A percentile compares a stretch with the other conserved stretches of the same genome.
phyloP scores from a whole-genome alignment of 2,113 vertebrate genomes.

The Orientallactaga bullata region DNA sequence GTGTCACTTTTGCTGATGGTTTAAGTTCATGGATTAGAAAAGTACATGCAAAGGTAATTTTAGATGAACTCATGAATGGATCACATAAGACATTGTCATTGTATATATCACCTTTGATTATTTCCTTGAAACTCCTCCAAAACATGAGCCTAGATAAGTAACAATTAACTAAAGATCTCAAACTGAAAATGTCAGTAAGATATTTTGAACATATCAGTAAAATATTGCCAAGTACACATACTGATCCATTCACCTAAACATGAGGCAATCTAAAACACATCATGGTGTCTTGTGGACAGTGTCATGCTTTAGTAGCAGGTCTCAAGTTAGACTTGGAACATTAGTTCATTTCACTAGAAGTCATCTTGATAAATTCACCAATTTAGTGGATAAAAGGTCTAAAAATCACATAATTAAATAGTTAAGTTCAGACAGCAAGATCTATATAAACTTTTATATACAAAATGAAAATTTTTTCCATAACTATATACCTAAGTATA shows the following conservation, averaged over 20 bases:
- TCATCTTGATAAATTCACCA: neutral
- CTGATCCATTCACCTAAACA: neutral
- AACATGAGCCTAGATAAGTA: neutral
- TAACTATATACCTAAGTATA: neutral
- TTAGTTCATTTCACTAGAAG: neutral
- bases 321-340: neutral
- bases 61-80: neutral
- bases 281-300: neutral
- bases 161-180: neutral
- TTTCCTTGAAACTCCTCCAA: conserved; percentile 8
- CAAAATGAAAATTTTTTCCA: neutral
- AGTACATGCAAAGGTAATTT: neutral
- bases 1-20: neutral
- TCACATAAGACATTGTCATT: neutral
- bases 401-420: neutral
- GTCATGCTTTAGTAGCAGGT: neutral
- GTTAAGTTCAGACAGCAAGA: neutral
- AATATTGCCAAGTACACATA: neutral
- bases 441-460: neutral
- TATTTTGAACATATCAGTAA: neutral
- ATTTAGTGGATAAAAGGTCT: neutral
- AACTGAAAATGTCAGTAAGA: neutral
- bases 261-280: neutral
- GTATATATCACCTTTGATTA: neutral
- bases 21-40: neutral